A percentile compares a stretch with the other conserved stretches of the same genome.
Evolutionary conservation across 64 coral and sea anemone genomes (phyloP).

Genomic region (Exaiptasia diaphana): DNA sequence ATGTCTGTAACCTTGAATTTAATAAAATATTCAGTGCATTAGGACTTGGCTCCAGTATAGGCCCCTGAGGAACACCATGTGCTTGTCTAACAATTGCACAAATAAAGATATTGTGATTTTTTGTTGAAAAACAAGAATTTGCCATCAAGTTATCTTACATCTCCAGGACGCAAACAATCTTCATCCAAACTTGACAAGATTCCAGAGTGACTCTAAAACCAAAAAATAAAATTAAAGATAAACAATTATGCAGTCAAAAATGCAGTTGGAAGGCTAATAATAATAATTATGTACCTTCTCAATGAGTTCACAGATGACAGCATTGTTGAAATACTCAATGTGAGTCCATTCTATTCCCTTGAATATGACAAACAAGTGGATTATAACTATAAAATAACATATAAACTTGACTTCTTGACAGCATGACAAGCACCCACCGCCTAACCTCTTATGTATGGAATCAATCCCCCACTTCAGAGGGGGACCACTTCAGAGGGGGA

Average conservation of each 20-base stretch:
- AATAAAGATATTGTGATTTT: not conserved
- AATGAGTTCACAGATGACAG: slow-evolving; percentile 87
- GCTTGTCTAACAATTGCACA: no score
- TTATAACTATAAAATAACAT: no score
- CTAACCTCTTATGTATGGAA: no score
- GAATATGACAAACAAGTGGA: not conserved
- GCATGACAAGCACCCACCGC: no score
- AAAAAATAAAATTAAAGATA: not conserved
- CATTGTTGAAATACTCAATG: slow-evolving; percentile 93
- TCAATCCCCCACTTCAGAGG: no score
- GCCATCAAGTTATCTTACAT: slow-evolving; percentile 69
- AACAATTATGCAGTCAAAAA: not conserved
- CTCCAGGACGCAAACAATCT: slow-evolving; percentile 90
- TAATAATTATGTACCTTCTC: slow-evolving; percentile 57
- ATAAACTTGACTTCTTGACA: no score
- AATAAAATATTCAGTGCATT: no score
- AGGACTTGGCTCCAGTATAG: no score
- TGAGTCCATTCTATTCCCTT: slow-evolving; percentile 91
- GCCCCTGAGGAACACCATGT: no score
- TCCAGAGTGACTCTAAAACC: slow-evolving; percentile 77
- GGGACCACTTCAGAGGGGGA: not conserved
- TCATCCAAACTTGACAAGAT: slow-evolving; percentile 85
- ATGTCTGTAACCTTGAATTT: slow-evolving; percentile 68
- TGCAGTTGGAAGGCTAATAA: not conserved
- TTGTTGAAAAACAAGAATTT: not conserved